phyloP scores from a whole-genome alignment of 2,113 vertebrate species.

The Dryoscopus gambensis region DNA sequence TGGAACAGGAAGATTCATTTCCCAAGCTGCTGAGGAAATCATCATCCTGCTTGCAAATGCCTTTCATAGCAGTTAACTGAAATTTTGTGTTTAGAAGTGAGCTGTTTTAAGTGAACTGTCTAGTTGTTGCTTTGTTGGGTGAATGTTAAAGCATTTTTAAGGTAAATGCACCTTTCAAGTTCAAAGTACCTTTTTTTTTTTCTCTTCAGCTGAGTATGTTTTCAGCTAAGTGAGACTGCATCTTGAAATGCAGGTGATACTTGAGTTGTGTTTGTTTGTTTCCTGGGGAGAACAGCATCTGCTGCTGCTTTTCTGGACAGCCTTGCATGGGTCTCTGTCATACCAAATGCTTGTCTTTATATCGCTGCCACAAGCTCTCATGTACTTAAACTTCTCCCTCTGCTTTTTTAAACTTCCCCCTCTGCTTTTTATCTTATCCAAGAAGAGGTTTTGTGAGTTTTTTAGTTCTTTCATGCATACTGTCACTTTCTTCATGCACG shows the following conservation, averaged over 20 bases:
- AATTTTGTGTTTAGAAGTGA: background rate
- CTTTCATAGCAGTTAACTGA: background rate
- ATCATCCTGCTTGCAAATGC: background rate
- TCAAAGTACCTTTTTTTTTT: background rate
- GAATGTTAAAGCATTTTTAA: background rate
- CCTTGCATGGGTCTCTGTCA: background rate
- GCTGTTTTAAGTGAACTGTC: background rate
- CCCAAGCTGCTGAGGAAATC: background rate
- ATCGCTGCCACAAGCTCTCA: background rate
- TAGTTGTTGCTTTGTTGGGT: background rate
- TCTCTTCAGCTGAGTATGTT: background rate
- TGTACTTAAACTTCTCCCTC: background rate
- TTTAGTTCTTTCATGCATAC: background rate
- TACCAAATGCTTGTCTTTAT: background rate
- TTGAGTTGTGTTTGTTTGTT: background rate
- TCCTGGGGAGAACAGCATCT: background rate
- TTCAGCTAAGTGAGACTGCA: background rate
- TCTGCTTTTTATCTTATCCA: background rate
- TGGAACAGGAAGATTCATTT: background rate
- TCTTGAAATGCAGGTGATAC: background rate
- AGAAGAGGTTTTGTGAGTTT: background rate
- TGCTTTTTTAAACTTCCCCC: background rate
- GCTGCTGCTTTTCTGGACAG: background rate
- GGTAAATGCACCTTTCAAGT: background rate
- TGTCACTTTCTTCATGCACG: background rate